Conservation (phyloP, 1,140 invertebrate genomes). For the Eumeta japonica region DNA sequence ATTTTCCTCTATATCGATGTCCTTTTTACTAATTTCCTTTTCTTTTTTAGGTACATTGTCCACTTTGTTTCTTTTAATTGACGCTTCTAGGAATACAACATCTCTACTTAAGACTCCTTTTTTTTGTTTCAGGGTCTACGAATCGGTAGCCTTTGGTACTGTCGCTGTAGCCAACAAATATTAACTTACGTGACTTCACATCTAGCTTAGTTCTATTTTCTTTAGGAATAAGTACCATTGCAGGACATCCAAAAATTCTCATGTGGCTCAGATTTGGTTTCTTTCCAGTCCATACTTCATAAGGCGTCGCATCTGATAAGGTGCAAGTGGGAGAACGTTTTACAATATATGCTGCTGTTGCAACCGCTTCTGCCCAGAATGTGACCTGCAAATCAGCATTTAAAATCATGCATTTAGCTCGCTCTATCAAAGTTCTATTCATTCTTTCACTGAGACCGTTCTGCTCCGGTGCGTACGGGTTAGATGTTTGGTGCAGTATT, state of each 20-base stretch:
- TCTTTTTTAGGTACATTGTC: too few species aligned
- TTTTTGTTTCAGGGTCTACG: conserved; percentile 17
- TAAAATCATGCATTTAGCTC: conserved; percentile 12
- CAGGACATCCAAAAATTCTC: too few species aligned
- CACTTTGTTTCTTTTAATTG: conserved; percentile 9
- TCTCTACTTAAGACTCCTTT: conserved; percentile 21
- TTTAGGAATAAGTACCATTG: conserved; percentile 18
- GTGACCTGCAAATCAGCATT: too few species aligned
- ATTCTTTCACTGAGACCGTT: conserved; percentile 31
- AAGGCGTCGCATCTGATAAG: too few species aligned
- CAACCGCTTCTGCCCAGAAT: conserved; percentile 29
- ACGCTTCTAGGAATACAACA: conserved; percentile 26
- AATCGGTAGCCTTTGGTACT: too few species aligned
- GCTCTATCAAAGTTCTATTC: too few species aligned
- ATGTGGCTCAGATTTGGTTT: too few species aligned
- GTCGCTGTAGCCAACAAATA: conserved; percentile 15
- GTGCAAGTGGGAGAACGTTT: conserved; percentile 18
- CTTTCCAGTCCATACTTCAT: too few species aligned
- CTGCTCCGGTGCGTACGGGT: conserved; percentile 23
- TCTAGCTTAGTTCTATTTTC: conserved; percentile 12
- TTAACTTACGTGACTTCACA: too few species aligned
- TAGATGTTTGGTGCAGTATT: conserved; percentile 17
- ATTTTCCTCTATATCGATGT: conserved; percentile 8
- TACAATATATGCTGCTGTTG: conserved; percentile 22
- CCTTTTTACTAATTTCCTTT: conserved; percentile 1